These are phyloP conservation scores for Saccostrea cuccullata DNA, from an alignment of 1,140 invertebrate genomes.

Conservation along the genomic window DNA sequence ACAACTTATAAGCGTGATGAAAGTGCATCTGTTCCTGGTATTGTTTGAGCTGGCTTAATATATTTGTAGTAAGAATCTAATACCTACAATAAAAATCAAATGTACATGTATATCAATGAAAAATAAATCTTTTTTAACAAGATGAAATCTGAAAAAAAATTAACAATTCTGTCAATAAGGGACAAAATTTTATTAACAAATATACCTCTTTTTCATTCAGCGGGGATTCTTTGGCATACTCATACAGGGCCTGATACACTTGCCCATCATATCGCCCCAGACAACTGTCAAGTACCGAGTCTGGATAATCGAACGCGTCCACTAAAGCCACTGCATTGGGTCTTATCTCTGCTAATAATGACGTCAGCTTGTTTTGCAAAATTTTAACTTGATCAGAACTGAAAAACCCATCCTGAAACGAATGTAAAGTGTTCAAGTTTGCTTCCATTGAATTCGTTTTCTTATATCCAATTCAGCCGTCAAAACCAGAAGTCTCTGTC, in stretches of 20 bases:
- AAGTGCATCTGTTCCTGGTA: not conserved
- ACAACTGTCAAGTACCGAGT: slow-evolving; percentile 89
- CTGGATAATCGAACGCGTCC: slow-evolving; percentile 93
- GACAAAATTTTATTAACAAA: not conserved
- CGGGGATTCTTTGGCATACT: slow-evolving; percentile 91
- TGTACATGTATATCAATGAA: not conserved
- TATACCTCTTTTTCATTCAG: slow-evolving; percentile 86
- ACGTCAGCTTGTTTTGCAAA: slow-evolving; percentile 85
- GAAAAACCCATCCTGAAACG: slow-evolving; percentile 68
- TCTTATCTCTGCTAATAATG: slow-evolving; percentile 85
- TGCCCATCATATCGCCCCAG: slow-evolving; percentile 93
- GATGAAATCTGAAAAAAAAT: not conserved
- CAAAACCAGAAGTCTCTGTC: no score
- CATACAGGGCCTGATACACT: slow-evolving; percentile 92
- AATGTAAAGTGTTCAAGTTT: not conserved
- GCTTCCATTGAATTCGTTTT: no score
- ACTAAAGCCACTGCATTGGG: slow-evolving; percentile 93
- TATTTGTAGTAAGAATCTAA: slow-evolving; percentile 52
- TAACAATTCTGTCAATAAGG: not conserved
- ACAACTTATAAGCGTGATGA: not conserved
- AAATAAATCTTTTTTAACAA: not conserved
- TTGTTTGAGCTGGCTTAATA: slow-evolving; percentile 38
- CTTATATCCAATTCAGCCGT: no score
- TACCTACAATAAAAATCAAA: slow-evolving; percentile 25
- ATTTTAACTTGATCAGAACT: slow-evolving; percentile 83